These are phyloP conservation scores for Ophion obscuratus DNA, from an alignment of 2,888 invertebrate genomes.

Conservation along the genomic window DNA sequence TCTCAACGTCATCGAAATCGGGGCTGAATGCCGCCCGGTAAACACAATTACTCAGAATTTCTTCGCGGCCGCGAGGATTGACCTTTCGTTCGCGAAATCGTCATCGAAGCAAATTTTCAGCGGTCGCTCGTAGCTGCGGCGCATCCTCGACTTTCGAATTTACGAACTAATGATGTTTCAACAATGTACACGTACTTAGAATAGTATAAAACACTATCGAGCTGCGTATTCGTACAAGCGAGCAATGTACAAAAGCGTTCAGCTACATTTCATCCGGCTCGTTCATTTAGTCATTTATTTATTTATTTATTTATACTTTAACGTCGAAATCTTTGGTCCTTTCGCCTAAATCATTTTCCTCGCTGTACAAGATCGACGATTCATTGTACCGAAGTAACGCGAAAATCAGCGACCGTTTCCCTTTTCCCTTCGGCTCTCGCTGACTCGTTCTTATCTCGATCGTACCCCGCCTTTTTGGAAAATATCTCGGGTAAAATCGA, in stretches of 20 bases:
- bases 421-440: background rate
- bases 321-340: slow-evolving; percentile 61
- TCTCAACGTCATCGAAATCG: too few species aligned
- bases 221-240: slow-evolving; percentile 65
- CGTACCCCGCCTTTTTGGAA: background rate
- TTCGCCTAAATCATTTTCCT: slow-evolving; percentile 27
- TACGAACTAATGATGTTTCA: slow-evolving; percentile 59
- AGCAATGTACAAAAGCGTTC: slow-evolving; percentile 74
- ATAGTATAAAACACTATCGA: slow-evolving; percentile 60
- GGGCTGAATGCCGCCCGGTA: too few species aligned
- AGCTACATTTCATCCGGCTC: slow-evolving; percentile 55
- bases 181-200: slow-evolving; percentile 68
- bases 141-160: slow-evolving; percentile 10
- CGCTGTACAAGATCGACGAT: slow-evolving; percentile 5
- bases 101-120: background rate
- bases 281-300: slow-evolving; percentile 24
- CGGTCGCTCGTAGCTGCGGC: background rate
- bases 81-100: background rate
- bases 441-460: background rate
- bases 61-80: too few species aligned
- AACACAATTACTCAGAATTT: too few species aligned
- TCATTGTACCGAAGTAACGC: slow-evolving; percentile 1
- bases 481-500: slow-evolving; percentile 24
- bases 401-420: background rate
- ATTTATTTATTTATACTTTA: slow-evolving; percentile 13